These are phyloP conservation scores for Orchesella cincta DNA, from an alignment of 1,140 invertebrate species.

Conservation along the genomic window DNA sequence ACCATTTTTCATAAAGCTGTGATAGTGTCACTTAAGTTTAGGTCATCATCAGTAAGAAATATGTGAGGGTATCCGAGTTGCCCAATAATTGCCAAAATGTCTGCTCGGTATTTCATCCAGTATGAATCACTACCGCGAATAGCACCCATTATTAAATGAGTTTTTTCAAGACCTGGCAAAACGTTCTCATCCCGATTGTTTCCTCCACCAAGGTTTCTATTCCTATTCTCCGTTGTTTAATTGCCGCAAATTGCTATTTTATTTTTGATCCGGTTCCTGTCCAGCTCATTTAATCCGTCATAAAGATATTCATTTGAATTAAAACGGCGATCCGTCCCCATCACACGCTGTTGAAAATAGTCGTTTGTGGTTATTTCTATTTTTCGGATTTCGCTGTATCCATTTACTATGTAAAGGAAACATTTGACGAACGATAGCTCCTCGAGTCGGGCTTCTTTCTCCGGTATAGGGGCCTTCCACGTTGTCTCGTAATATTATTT, in stretches of 20 bases:
- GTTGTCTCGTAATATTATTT: too few relatives aligned
- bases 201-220: not conserved
- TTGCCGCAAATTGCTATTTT: not conserved
- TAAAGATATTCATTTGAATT: not conserved
- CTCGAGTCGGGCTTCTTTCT: not conserved
- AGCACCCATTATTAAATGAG: not conserved
- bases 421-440: not conserved
- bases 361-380: not conserved
- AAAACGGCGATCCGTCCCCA: not conserved
- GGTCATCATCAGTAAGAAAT: constrained; percentile 21
- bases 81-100: not conserved
- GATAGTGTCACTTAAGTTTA: not conserved
- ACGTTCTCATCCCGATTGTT: too few relatives aligned
- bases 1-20: constrained; percentile 1
- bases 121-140: not conserved
- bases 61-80: not conserved
- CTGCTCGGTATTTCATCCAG: constrained; percentile 6
- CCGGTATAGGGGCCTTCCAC: not conserved
- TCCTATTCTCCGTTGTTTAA: not conserved
- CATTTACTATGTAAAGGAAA: not conserved
- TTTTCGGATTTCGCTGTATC: not conserved
- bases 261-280: not conserved
- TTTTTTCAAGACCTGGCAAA: not conserved
- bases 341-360: not conserved
- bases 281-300: not conserved